These are phyloP conservation scores for Oncorhynchus tshawytscha DNA, from an alignment of 2,113 vertebrate genomes.

Conservation along the genomic window DNA sequence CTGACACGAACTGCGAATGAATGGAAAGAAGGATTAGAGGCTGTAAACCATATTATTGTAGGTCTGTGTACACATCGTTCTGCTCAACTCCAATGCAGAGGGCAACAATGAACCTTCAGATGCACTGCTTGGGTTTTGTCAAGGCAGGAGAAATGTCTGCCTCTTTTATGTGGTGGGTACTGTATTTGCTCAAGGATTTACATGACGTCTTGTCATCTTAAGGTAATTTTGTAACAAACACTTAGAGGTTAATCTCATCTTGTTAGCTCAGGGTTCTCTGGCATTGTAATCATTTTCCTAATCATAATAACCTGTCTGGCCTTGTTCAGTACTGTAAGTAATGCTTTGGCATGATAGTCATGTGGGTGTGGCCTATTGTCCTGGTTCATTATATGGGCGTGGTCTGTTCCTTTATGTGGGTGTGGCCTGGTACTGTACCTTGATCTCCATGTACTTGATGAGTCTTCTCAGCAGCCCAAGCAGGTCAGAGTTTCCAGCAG, in stretches of 20 bases:
- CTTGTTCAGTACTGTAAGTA: neutral
- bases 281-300: neutral
- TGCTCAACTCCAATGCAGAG: neutral
- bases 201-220: neutral
- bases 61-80: neutral
- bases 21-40: conserved; percentile 18
- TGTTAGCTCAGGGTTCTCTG: neutral
- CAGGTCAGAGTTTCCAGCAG: conserved; percentile 87
- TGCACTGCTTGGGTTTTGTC: neutral
- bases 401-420: neutral
- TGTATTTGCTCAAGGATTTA: neutral
- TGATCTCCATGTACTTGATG: conserved; percentile 87
- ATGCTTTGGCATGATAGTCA: neutral
- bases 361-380: neutral
- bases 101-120: neutral
- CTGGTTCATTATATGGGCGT: neutral
- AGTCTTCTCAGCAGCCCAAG: conserved; percentile 81
- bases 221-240: neutral
- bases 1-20: conserved; percentile 81
- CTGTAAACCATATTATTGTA: neutral
- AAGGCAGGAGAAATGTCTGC: neutral
- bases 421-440: conserved; percentile 71
- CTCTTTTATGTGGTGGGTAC: neutral
- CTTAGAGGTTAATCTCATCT: neutral
- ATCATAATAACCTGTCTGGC: neutral